Evolutionary conservation across 2,113 vertebrate genomes (phyloP), one percentile per base, ranked within the genome.

Genomic region (Baryphthengus martii): DNA sequence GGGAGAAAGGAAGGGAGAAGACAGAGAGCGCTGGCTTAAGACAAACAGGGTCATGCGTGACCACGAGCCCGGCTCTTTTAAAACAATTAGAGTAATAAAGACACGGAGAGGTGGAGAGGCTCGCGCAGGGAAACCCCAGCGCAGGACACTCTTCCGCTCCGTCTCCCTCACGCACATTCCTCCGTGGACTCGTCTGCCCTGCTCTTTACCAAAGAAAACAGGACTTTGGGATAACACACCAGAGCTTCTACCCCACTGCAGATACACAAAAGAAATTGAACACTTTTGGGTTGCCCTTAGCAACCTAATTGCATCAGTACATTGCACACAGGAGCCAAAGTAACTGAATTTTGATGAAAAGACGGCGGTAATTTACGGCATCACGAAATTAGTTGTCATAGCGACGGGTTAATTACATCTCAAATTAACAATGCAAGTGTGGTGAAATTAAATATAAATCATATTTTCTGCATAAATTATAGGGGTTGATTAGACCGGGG

Each of bases 371-470:
- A 99, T 99, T 99, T 99, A 99, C 99, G 98, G 99, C 99, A 99
- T 99, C 99, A 99, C 99, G 98, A 99, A 99, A 99, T 99, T 99
- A 99, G 99, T 99, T 99, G 99, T 99, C 99, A 99, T 99, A 98
- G 99, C 99, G 99, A 99, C 99, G 99, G 99, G 99, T 99, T 99
- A 99, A 99, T 99, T 99, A 99, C 99, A 99, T 99, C 99, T 99
- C 99, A 99, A 99, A 99, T 99, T 99, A 99, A 99, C 99, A 99
- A 99, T 99, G 99, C 99, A 99, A 99, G 99, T 99, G 99, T 99
- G 99, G 99, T 99, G 99, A 99, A 99, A 99, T 99, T 99, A 99
- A 99, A 99, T 99, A 99, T 99, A 99, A 99, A 99, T 99, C 99
- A 99, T 99, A 99, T 99, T 99, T 99, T 99, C 99, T 99, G 99